Percentiles rank a stretch among this genome's conserved stretches.
These are phyloP conservation scores for Sapayoa aenigma DNA, from an alignment of 2,113 vertebrate species.

Conservation along the genomic window DNA sequence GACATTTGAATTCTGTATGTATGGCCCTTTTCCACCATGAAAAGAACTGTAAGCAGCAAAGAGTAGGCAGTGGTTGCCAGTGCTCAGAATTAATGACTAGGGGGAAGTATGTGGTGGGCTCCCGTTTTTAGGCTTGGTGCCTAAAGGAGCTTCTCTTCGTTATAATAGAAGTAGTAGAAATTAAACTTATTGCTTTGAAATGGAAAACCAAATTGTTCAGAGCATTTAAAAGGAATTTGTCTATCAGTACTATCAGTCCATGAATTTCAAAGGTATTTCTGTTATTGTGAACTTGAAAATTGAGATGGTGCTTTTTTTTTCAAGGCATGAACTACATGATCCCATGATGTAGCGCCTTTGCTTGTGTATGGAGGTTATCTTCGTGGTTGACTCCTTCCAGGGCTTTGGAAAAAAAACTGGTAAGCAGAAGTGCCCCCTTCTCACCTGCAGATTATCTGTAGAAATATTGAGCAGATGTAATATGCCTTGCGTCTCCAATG, in stretches of 20 bases:
- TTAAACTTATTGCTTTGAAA: not conserved
- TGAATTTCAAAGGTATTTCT: not conserved
- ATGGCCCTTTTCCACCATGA: not conserved
- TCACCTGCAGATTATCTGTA: not conserved
- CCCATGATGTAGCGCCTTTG: not conserved
- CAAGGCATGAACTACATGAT: not conserved
- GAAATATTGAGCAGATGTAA: not conserved
- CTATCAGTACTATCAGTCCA: not conserved
- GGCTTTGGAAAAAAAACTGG: not conserved
- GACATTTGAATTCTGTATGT: conserved; percentile 8
- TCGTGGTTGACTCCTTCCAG: rapidly evolving
- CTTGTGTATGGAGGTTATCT: rapidly evolving
- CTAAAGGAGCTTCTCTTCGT: not conserved
- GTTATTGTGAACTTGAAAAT: not conserved
- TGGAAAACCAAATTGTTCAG: not conserved
- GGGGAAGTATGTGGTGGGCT: not conserved
- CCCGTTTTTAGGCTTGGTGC: not conserved
- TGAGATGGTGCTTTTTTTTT: not conserved
- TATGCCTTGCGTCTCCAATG: not conserved
- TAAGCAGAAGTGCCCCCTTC: not conserved
- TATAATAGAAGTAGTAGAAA: not conserved
- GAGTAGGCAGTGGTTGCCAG: not conserved
- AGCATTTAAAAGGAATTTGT: not conserved
- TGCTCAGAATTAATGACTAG: not conserved
- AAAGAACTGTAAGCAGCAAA: not conserved